Percentiles rank a stretch among this genome's conserved stretches.
Conservation (phyloP, 2,797 vertebrate genomes). For the Sebastes matsubarae region DNA sequence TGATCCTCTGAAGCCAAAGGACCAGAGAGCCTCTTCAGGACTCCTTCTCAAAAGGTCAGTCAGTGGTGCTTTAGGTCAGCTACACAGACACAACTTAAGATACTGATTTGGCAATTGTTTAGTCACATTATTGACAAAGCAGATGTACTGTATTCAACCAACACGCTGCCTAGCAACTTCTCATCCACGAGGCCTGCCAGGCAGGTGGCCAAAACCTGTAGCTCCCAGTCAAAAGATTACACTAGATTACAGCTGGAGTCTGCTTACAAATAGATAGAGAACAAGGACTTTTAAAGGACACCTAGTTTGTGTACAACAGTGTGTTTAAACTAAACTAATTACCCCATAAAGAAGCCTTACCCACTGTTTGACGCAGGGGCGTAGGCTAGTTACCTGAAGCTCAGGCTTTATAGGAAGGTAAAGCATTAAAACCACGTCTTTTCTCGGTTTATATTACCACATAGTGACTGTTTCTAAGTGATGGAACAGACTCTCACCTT, state of each 20-base stretch:
- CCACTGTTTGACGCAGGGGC: constrained; percentile 69
- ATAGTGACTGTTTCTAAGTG: not conserved
- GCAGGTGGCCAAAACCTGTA: constrained; percentile 29
- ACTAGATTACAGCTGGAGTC: not conserved
- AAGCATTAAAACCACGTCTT: not conserved
- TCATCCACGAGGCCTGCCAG: constrained; percentile 22
- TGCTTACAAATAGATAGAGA: not conserved
- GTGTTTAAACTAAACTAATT: not conserved
- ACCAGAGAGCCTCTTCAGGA: not conserved
- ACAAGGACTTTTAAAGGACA: not conserved
- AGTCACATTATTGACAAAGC: not conserved
- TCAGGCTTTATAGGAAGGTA: constrained; percentile 22
- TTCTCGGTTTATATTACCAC: not conserved
- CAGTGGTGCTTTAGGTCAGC: not conserved
- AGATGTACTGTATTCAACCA: not conserved
- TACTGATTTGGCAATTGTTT: not conserved
- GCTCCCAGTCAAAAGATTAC: not conserved
- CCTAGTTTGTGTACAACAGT: rapidly evolving
- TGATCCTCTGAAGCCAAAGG: not conserved
- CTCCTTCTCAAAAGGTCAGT: no score
- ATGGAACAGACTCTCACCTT: not conserved
- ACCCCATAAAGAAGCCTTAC: constrained; percentile 11
- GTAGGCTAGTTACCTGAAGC: constrained; percentile 72
- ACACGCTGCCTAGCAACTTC: not conserved
- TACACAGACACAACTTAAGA: not conserved